A percentile compares a stretch with the other conserved stretches of the same genome.
Evolutionary conservation across 1,140 invertebrate species (phyloP).

Genomic region (Lithobius niger): DNA sequence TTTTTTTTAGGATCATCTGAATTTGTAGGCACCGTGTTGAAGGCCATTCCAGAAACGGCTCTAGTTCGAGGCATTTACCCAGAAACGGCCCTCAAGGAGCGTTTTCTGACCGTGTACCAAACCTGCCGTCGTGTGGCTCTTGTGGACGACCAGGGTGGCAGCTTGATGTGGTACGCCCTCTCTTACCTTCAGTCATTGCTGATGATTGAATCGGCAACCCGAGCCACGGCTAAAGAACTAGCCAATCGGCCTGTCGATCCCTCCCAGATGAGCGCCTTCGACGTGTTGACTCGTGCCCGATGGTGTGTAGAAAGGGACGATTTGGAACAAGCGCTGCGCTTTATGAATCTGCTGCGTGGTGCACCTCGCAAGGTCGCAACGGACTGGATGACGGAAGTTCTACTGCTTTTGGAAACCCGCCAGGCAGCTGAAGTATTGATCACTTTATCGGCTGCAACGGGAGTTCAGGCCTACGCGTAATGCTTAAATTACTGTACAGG

Average conservation of each 20-base stretch:
- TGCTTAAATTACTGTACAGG: too few relatives aligned
- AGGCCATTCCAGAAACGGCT: conserved; percentile 60
- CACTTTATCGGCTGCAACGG: conserved; percentile 51
- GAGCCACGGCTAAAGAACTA: conserved; percentile 51
- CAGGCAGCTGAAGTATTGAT: conserved; percentile 75
- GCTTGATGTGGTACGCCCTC: conserved; percentile 63
- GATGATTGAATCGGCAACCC: conserved; percentile 38
- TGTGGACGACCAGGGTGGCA: conserved; percentile 62
- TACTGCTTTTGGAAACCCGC: conserved; percentile 70
- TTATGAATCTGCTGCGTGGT: conserved; percentile 78
- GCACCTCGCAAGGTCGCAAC: conserved; percentile 62
- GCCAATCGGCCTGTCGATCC: conserved; percentile 53
- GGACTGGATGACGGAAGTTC: conserved; percentile 76
- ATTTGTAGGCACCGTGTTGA: conserved; percentile 53
- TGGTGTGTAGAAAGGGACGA: conserved; percentile 73
- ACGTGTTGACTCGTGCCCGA: conserved; percentile 73
- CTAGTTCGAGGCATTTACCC: conserved; percentile 65
- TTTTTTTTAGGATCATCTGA: conserved; percentile 23
- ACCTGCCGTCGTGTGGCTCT: conserved; percentile 53
- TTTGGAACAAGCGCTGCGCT: conserved; percentile 65
- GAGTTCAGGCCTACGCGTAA: not conserved
- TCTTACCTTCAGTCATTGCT: conserved; percentile 66
- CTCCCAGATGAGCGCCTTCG: conserved; percentile 61
- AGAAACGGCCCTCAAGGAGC: conserved; percentile 64
- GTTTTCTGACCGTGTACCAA: conserved; percentile 58